phyloP scores from a whole-genome alignment of 2,888 invertebrate genomes.

The Synanthedon vespiformis region DNA sequence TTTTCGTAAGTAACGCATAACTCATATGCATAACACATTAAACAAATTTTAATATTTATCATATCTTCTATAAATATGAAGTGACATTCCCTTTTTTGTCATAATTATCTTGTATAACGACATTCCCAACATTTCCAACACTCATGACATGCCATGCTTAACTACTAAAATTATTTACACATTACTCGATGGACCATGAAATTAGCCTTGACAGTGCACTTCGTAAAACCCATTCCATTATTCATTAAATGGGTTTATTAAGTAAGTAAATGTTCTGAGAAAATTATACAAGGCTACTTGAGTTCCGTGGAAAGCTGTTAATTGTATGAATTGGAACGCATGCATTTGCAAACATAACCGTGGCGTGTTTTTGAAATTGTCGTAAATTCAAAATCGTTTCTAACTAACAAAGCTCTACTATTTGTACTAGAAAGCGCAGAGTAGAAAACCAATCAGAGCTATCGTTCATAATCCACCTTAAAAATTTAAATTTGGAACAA shows the following conservation, averaged over 20 bases:
- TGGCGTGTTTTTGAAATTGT: conserved; percentile 23
- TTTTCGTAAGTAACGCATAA: too few relatives aligned
- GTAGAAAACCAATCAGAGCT: conserved; percentile 29
- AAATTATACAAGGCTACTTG: conserved; percentile 13
- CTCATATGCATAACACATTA: too few relatives aligned
- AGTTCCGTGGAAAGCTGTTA: conserved; percentile 31
- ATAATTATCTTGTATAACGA: too few relatives aligned
- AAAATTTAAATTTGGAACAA: not conserved
- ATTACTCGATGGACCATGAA: conserved; percentile 4
- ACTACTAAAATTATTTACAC: conserved; percentile 2
- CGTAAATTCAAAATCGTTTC: conserved; percentile 16
- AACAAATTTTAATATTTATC: too few relatives aligned
- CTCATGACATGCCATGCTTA: not conserved
- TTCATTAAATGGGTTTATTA: conserved; percentile 2
- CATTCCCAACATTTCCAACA: too few relatives aligned
- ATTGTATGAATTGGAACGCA: conserved; percentile 19
- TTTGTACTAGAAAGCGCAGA: conserved; percentile 24
- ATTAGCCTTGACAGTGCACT: conserved; percentile 33
- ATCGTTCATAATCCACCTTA: conserved; percentile 7
- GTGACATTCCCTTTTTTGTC: too few relatives aligned
- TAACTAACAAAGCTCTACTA: conserved; percentile 16
- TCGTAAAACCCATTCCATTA: conserved; percentile 10
- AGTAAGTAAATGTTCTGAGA: conserved; percentile 31
- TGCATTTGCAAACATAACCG: conserved; percentile 22
- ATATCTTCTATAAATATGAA: too few relatives aligned